These are phyloP conservation scores for Uria aalge DNA, from an alignment of 2,113 vertebrate genomes.

Conservation along the genomic window DNA sequence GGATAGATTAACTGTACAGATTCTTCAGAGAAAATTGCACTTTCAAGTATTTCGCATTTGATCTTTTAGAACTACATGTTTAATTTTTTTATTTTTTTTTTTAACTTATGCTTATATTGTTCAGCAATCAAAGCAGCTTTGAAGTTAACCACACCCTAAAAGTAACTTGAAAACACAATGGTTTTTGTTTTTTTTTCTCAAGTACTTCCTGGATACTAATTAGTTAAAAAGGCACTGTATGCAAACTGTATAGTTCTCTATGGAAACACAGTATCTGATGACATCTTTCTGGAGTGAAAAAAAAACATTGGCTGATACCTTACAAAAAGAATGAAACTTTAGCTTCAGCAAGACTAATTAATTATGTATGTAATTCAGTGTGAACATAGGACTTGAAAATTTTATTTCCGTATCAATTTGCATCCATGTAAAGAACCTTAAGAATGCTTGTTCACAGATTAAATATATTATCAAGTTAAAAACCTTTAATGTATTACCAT, in stretches of 20 bases:
- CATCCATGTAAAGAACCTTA: background rate
- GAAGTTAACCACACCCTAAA: background rate
- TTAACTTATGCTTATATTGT: background rate
- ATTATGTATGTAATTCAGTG: constrained; percentile 44
- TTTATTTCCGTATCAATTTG: constrained; percentile 33
- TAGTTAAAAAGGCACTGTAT: background rate
- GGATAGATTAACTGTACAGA: background rate
- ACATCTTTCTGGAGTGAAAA: background rate
- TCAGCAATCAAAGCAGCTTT: background rate
- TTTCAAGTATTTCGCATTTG: background rate
- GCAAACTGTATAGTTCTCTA: background rate
- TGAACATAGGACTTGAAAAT: constrained; percentile 8
- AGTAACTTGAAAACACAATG: background rate
- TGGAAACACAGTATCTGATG: constrained; percentile 27
- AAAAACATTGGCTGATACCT: background rate
- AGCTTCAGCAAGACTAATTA: constrained; percentile 20
- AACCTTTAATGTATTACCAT: background rate
- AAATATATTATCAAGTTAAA: background rate
- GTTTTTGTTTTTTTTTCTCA: background rate
- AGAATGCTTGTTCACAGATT: constrained; percentile 1
- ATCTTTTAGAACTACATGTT: background rate
- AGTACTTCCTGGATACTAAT: background rate
- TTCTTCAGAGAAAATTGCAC: background rate
- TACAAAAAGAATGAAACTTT: constrained; percentile 44
- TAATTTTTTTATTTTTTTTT: background rate